A percentile compares a stretch with the other conserved stretches of the same genome.
Evolutionary conservation across 1,140 invertebrate species (phyloP).

Genomic region (Macrocentrus cingulum): DNA sequence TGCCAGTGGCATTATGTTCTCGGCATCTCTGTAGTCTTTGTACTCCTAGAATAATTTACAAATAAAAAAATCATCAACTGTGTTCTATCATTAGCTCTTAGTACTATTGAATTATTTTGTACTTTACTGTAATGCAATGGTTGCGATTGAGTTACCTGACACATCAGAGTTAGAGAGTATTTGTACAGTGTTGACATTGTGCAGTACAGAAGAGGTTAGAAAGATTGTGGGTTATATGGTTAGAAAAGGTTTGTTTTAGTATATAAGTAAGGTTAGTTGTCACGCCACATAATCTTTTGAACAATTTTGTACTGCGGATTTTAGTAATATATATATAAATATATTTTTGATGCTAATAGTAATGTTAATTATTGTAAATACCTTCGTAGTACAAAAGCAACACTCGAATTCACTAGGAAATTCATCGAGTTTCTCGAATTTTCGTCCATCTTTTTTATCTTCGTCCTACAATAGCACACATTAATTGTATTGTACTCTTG

Average conservation of each 20-base stretch:
- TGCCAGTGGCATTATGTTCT: conserved; percentile 79
- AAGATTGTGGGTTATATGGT: too few relatives aligned
- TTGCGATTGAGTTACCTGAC: too few relatives aligned
- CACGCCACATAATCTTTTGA: too few relatives aligned
- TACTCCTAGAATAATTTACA: conserved; percentile 68
- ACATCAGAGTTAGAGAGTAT: neutral
- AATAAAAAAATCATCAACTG: conserved; percentile 1
- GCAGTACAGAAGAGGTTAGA: too few relatives aligned
- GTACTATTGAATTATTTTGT: too few relatives aligned
- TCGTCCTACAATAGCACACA: conserved; percentile 63
- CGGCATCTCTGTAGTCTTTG: conserved; percentile 85
- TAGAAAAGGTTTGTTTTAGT: too few relatives aligned
- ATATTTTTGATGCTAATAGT: neutral
- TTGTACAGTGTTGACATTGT: too few relatives aligned
- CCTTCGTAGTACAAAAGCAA: conserved; percentile 94
- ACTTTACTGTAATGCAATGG: too few relatives aligned
- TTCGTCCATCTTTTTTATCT: conserved; percentile 70
- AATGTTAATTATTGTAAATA: conserved; percentile 63
- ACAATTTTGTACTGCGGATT: too few relatives aligned
- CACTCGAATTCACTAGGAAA: conserved; percentile 91
- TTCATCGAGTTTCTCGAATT: conserved; percentile 73
- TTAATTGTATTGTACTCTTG: conserved; percentile 25
- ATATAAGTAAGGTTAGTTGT: too few relatives aligned
- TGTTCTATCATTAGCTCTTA: too few relatives aligned
- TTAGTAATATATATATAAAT: too few relatives aligned